Base-by-base conservation (phyloP, 2,113 vertebrate species). In the Anolis carolinensis region DNA sequence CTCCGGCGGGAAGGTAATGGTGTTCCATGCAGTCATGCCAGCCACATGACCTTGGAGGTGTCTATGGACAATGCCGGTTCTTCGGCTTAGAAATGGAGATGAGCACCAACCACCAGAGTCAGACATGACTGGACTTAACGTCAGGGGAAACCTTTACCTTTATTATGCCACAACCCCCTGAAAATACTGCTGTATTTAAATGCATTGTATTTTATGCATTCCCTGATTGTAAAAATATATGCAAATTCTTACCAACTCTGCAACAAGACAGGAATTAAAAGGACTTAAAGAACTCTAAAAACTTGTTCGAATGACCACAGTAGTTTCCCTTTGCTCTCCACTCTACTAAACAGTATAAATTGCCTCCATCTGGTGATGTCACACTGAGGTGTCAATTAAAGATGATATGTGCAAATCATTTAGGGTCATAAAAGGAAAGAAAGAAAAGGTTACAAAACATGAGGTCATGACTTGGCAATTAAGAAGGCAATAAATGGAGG, bases 381-480 rank as follows among this genome's bases (percentile, higher is more conserved):
- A 96, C 91, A 93, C 91, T 87, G 82, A 92, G 82, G 71, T 95
- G 94, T 94, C 95, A 96, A 96, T 96, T 96, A 96, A 95, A 95
- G 91, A 95, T 95, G 94, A 96, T 95, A 96, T 94, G 92, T 95
- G 90, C 93, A 95, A 97, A 96, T 95, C 87, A 91, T 95, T 94
- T 95, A 93, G 88, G 84, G 70, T 89, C 88, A 88, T 94, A 93
- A 96, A 93, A 87, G 94, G 89, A 90, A 89, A 91, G 95, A 75
- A 94, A 87, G 89, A 94, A 95, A 95, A 95, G 89, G 92, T 93
- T 95, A 93, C 85, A 85, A 93, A 95, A 93, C 71, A 92, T 3
- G 16, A 93, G 93, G 89, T 93, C 93, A 89, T 92, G 92, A 75
- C 82, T 91, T 92, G 70, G 83, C 88, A 96, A 88, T 95, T 95